Conservation (phyloP, 2,113 vertebrate genomes). For the Seriola rivoliana region DNA sequence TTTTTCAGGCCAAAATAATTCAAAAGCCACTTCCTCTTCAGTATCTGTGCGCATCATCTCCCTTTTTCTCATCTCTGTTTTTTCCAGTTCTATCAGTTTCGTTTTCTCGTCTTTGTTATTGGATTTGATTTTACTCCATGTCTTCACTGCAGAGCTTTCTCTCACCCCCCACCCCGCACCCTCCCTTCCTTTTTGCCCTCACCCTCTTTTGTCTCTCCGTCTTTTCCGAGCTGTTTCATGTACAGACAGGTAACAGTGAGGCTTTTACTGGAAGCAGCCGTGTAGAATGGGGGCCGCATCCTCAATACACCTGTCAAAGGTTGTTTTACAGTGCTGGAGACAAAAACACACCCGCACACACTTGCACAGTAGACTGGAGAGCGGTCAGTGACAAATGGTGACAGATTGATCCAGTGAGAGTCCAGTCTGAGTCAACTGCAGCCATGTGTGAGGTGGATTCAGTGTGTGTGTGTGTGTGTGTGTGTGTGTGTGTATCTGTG, state of each 20-base stretch:
- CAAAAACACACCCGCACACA: conserved; percentile 38
- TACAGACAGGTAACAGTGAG: conserved; percentile 68
- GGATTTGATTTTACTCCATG: conserved; percentile 32
- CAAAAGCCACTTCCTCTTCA: conserved; percentile 40
- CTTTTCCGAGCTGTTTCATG: conserved; percentile 52
- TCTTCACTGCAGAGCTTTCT: conserved; percentile 7
- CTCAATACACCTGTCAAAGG: conserved; percentile 65
- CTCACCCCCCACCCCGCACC: too few species aligned
- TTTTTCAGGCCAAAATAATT: conserved; percentile 59
- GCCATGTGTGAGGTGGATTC: conserved; percentile 17
- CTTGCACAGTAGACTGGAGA: conserved; percentile 30
- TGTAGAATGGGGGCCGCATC: conserved; percentile 56
- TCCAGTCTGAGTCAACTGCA: conserved; percentile 77
- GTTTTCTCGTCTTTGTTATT: conserved; percentile 45
- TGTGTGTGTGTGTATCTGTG: conserved; percentile 4
- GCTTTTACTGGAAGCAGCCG: conserved; percentile 60
- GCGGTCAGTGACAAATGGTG: conserved; percentile 78
- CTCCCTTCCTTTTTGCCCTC: not conserved
- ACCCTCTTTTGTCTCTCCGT: conserved; percentile 52
- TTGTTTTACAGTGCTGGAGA: conserved; percentile 48
- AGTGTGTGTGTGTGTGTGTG: conserved; percentile 20
- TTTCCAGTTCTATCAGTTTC: conserved; percentile 5
- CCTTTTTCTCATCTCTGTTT: conserved; percentile 10
- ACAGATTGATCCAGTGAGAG: conserved; percentile 84
- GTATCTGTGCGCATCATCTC: conserved; percentile 24